phyloP scores from a whole-genome alignment of 2,888 invertebrate species.

The Drosophila falleni region DNA sequence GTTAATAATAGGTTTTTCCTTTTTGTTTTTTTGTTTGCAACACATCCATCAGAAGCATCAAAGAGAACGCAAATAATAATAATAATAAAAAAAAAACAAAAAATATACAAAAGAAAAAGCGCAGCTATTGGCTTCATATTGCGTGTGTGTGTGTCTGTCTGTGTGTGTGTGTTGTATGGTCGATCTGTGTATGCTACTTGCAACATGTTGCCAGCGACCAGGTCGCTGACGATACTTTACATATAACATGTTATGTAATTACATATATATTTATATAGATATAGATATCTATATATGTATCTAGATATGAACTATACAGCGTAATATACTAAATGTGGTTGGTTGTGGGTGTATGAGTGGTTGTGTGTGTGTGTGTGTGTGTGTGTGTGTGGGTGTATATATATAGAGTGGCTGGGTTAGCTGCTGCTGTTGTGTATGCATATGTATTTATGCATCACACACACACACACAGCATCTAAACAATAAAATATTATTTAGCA shows the following conservation, averaged over 20 bases:
- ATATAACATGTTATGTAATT: conserved; percentile 60
- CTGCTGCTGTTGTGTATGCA: conserved; percentile 34
- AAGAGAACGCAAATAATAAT: conserved; percentile 42
- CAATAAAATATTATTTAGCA: conserved; percentile 86
- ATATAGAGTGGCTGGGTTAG: conserved; percentile 53
- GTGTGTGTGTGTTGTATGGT: conserved; percentile 23
- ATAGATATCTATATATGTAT: conserved; percentile 17
- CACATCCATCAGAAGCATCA: conserved; percentile 45
- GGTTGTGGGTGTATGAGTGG: neutral
- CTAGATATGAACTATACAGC: conserved; percentile 34
- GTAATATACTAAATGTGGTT: conserved; percentile 50
- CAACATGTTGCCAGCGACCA: conserved; percentile 56
- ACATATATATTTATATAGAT: conserved; percentile 27
- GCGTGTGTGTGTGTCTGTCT: conserved; percentile 21
- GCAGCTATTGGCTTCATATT: conserved; percentile 63
- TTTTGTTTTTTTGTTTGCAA: conserved; percentile 38
- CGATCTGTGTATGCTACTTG: conserved; percentile 52
- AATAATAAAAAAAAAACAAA: conserved; percentile 53
- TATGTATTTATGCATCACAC: conserved; percentile 44
- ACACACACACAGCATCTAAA: conserved; percentile 69
- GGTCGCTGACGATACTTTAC: conserved; percentile 56
- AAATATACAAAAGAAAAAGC: conserved; percentile 72
- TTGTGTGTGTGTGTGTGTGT: neutral
- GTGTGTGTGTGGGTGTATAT: conserved; percentile 18
- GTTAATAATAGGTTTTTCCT: conserved; percentile 49